Conservation (phyloP, 2,113 vertebrate species). For the Gallinago jamesoni region DNA sequence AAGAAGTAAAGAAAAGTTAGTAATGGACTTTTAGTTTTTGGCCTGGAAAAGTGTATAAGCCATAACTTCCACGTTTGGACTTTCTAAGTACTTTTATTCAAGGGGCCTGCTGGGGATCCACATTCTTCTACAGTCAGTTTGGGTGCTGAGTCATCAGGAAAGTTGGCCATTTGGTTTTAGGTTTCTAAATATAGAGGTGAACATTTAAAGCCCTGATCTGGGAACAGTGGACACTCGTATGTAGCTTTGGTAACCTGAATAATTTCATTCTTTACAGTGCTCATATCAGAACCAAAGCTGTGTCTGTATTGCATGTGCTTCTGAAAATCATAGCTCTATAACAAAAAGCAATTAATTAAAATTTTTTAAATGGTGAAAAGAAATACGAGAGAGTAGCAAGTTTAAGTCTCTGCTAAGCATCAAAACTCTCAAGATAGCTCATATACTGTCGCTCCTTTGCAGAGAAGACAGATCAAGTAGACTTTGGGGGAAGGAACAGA, state of each 20-base stretch:
- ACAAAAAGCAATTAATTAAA: neutral
- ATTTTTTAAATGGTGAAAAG: neutral
- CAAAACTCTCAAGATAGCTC: neutral
- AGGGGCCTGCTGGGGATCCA: neutral
- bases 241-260: neutral
- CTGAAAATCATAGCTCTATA: neutral
- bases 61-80: neutral
- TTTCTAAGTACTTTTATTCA: neutral
- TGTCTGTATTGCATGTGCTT: neutral
- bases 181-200: slow-evolving; percentile 57
- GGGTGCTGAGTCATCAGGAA: slow-evolving; percentile 51
- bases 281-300: neutral
- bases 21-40: neutral
- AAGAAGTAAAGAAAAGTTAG: neutral
- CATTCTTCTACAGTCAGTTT: slow-evolving; percentile 27
- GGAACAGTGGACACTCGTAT: neutral
- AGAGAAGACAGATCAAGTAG: neutral
- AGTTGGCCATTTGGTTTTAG: slow-evolving; percentile 30
- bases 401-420: neutral
- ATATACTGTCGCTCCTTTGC: neutral
- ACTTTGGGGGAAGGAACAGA: neutral
- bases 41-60: neutral
- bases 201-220: slow-evolving; percentile 16
- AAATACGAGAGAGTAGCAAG: neutral
- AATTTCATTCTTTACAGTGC: neutral